Evolutionary conservation across 1,140 invertebrate genomes (phyloP).

Genomic region (Augochlora pura): DNA sequence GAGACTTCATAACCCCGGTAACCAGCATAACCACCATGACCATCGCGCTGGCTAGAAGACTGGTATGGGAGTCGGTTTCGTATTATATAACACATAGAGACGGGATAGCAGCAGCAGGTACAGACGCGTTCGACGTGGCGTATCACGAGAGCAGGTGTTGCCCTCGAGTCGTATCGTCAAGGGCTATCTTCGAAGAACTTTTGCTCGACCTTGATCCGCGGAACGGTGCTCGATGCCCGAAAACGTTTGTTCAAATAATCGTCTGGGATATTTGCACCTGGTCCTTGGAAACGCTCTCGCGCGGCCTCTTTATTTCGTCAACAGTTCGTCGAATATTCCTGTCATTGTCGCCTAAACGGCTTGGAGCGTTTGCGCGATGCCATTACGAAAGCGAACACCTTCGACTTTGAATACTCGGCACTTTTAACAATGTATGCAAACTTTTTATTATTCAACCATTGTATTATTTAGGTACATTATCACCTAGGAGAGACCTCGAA

Average conservation of each 20-base stretch:
- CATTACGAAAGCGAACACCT: too few relatives aligned
- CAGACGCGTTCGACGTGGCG: constrained; percentile 48
- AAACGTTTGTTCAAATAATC: neutral
- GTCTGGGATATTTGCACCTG: too few relatives aligned
- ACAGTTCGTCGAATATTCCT: too few relatives aligned
- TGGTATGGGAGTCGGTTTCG: constrained; percentile 42
- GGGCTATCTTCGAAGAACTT: constrained; percentile 53
- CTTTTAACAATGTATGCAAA: too few relatives aligned
- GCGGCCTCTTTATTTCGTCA: too few relatives aligned
- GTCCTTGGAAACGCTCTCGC: too few relatives aligned
- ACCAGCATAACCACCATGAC: constrained; percentile 66
- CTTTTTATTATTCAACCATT: too few relatives aligned
- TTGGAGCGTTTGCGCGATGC: too few relatives aligned
- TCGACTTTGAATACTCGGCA: too few relatives aligned
- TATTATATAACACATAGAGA: constrained; percentile 62
- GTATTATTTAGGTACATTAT: too few relatives aligned
- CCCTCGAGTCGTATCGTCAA: constrained; percentile 60
- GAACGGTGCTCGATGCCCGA: neutral
- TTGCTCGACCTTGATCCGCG: constrained; percentile 26
- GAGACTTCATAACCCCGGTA: constrained; percentile 62
- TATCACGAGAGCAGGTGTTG: constrained; percentile 67
- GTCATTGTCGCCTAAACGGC: too few relatives aligned
- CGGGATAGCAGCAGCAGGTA: constrained; percentile 29
- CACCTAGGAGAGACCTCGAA: too few relatives aligned
- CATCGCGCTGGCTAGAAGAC: constrained; percentile 13